Base-by-base conservation (phyloP, 2,888 invertebrate genomes). In the Hydrotaea cyrtoneurina region DNA sequence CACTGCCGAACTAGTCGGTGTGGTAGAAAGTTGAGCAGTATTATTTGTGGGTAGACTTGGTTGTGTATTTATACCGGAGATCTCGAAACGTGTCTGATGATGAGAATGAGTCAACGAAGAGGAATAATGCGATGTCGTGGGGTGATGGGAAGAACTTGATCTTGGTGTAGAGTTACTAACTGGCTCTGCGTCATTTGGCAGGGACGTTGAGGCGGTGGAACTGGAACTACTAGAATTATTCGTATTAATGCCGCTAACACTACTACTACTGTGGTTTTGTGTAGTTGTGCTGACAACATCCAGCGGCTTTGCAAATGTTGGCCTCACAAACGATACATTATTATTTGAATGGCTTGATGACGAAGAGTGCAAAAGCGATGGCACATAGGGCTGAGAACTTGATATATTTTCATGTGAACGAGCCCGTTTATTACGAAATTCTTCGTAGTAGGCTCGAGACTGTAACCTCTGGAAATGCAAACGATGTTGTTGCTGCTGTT, bases 311-410 rank as follows among this genome's bases (percentile, higher is more conserved):
- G 89, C 87, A 72, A 90, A 90, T 0, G 91, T 91, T 1, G 91
- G 91, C 11, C 91, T 89, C 64, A 91, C 91, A 85, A 91, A 90
- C 1, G 91, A 91, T 13, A 91, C 87, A 69, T 91, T 91, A 69
- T 91, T 91, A 5, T 89, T 90, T 4, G 88, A 81, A 53, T 31
- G 31, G 7, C 7, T 31, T 31, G 31, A 31, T 7, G 31, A 31
- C 7, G 31, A 31, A 90, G 90, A 26, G 73, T 69, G 1, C 75
- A 36, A 83, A 80, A 23, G 81, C 23, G 53, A 73, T 66, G 81
- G 77, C 36, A 26, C 21, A 53, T 17, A 46, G 3, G 77, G 31
- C 50, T 89, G 91, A 0, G 87, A 83, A 15, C 86, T 86, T 8
- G 84, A 84, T 31, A 87, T 86, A 23, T 80, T 86, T 23, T 88